These are phyloP conservation scores for Ara ararauna DNA, from an alignment of 2,797 vertebrate species.

Conservation along the genomic window DNA sequence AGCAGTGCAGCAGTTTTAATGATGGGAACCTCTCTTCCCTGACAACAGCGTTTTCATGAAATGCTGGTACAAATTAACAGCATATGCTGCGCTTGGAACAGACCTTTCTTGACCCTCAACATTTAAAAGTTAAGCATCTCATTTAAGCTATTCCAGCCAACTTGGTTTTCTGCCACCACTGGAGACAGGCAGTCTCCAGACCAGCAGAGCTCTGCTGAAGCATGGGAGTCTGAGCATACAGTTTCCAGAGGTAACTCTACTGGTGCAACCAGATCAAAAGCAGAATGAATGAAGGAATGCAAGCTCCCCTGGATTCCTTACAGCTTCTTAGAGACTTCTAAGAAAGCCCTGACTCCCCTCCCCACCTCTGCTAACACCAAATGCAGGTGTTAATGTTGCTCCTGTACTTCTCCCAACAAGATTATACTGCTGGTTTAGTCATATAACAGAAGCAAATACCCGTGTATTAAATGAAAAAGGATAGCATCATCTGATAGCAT, in stretches of 20 bases:
- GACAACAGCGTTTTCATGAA: background rate
- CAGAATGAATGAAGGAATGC: background rate
- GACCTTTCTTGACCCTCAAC: background rate
- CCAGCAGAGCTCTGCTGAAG: background rate
- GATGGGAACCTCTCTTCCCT: background rate
- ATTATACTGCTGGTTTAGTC: background rate
- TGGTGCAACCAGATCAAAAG: background rate
- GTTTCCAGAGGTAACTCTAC: background rate
- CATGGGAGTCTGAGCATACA: background rate
- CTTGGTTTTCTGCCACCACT: background rate
- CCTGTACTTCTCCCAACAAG: background rate
- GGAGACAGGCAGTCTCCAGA: background rate
- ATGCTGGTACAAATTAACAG: constrained; percentile 12
- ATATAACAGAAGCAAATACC: background rate
- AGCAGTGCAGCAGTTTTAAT: background rate
- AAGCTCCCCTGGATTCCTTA: background rate
- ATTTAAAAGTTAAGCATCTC: constrained; percentile 10
- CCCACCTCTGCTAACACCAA: background rate
- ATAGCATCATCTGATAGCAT: background rate
- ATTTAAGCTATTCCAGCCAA: background rate
- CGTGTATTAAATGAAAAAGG: background rate
- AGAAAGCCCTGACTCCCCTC: background rate
- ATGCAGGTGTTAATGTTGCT: background rate
- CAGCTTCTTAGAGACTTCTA: background rate
- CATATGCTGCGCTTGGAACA: background rate